Evolutionary conservation across 2,113 vertebrate genomes (phyloP), one percentile per base, ranked within the genome.

Genomic region (Eulemur macaco): DNA sequence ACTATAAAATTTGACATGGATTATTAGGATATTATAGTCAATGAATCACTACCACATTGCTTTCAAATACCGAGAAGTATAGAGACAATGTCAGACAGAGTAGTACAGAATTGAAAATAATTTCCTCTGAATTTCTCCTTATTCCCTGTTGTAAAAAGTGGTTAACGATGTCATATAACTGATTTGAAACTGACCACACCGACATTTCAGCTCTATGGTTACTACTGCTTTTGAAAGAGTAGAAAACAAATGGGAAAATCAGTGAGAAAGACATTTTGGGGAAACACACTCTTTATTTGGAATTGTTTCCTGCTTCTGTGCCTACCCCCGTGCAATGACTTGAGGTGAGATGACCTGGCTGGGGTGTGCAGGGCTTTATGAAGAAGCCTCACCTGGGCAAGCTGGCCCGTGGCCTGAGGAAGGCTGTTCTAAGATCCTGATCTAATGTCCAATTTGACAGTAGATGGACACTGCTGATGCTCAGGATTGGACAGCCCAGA

Each of bases 41-140:
- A 25, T 80, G 54, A 93, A 69, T 96, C 73, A 86, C 10, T 47
- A 78, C 5, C 31, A 58, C 29, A 18, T 7, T 56, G 6, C 31
- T 80, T 86, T 95, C 74, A 77, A 88, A 93, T 87, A 29, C 13
- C 10, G 34, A 66, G 14, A 92, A n/a, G 5, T 56, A 45, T 4
- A 77, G 31, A 95, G 39, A 66, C 6, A 58, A 50, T 4, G 3
- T 31, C 86, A 34, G 80, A 88, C 5, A 89, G 8, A 81, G 13
- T 10, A 73, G 20, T 71, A 81, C 8, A 94, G n/a, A 66, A 93
- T 77, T 94, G 86, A 74, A 85, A 89, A n/a, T 56, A 86, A 86
- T 56, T 68, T 86, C 14, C 54, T 91, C 71, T 50, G 25, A 84
- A 88, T 85, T 84, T 63, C 29, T 94, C 54, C 21, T 66, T 64